phyloP scores from a whole-genome alignment of 2,888 invertebrate genomes.

The Toxonevra muliebris region DNA sequence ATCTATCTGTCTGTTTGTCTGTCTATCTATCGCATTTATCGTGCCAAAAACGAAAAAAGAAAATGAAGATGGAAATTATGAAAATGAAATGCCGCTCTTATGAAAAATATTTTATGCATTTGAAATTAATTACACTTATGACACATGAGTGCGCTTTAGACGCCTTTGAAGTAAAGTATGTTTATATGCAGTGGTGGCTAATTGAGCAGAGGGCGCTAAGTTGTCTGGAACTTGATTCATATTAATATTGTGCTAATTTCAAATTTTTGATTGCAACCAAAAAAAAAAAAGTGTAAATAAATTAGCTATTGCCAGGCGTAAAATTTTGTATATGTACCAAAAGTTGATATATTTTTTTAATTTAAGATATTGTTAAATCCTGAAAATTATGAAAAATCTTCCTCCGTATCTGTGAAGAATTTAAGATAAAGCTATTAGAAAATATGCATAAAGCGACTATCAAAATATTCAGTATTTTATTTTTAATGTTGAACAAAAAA shows the following conservation, averaged over 20 bases:
- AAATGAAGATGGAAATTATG: constrained; percentile 7
- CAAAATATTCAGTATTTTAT: too few relatives aligned
- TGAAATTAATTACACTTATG: constrained; percentile 39
- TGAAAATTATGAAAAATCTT: too few relatives aligned
- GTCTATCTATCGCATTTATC: background rate
- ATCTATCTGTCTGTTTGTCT: background rate
- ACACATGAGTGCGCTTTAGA: constrained; percentile 33
- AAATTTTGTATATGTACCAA: too few relatives aligned
- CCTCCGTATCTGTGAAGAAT: too few relatives aligned
- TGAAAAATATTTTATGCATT: constrained; percentile 29
- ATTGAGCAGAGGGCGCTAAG: constrained; percentile 32
- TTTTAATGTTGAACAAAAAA: too few relatives aligned
- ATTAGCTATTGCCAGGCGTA: too few relatives aligned
- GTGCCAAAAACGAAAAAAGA: background rate
- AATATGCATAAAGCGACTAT: too few relatives aligned
- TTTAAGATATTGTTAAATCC: too few relatives aligned
- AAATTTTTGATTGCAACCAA: constrained; percentile 5
- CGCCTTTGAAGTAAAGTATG: background rate
- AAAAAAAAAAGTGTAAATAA: too few relatives aligned
- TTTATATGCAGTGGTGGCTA: constrained; percentile 44
- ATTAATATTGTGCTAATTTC: constrained; percentile 29
- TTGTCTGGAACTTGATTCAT: constrained; percentile 34
- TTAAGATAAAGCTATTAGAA: too few relatives aligned
- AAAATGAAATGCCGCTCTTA: constrained; percentile 8
- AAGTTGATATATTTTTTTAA: too few relatives aligned